Base-by-base conservation (phyloP, 37 sponge, comb jelly and placozoan genomes). In the Halisarca cf. caerulea region DNA sequence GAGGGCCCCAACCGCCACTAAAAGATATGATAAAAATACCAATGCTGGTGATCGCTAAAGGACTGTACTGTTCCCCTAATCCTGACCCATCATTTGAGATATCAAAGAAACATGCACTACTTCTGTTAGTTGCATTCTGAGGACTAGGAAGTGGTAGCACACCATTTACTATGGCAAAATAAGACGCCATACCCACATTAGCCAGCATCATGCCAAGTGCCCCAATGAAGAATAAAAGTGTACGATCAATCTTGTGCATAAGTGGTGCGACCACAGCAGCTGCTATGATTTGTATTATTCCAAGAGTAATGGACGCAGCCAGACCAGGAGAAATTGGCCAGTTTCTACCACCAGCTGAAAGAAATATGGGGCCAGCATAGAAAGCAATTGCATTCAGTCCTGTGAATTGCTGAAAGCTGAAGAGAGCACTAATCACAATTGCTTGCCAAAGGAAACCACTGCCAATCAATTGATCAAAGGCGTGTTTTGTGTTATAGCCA, bases 321-420 rank as follows among this genome's bases (percentile, higher is more conserved):
- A 18, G 14, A 33, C 18, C 72, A 33, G 72, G 40, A 34, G 20
- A 17, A 71, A 71, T 15, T 6, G 5, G 7, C 6, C 9, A 8
- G 20, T 33, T 36, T 5, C 18, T 30, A 5, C 20, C 35, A 32
- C 40, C 40, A 37, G 39, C 72, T 71, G 72, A 32, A 14, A 7
- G 3, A 5, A 74, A 41, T 24, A 74, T 38, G 0, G 77, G 45
- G 18, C 77, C 77, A 44, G 77, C 77, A 41, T 74, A 74, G 25
- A 40, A 74, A 18, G 44, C 42, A n/a, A 74, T 36, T 2, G 77
- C 77, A 74, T 41, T 74, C 2, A 74, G 17, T 3, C 77, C 77
- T 18, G 77, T 42, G 42, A 74, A 44, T 25, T 41, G 41, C 24
- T 39, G 77, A 33, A 37, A 33, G 37, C 4, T 36, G 6, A 37